Conservation (phyloP, 2,888 invertebrate genomes). For the Neocrepidodera transversa region DNA sequence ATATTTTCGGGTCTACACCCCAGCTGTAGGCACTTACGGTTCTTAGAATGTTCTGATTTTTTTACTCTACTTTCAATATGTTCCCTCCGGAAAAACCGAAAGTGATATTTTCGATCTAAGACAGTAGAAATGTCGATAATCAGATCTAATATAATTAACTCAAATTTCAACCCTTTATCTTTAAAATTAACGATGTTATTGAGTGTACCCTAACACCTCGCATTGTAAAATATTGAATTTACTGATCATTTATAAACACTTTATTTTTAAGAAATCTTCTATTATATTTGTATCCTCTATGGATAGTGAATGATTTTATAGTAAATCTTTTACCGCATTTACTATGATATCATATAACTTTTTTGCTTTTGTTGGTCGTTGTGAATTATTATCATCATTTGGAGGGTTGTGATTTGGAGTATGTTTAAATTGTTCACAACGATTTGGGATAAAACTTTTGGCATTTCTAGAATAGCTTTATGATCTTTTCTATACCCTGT, state of each 20-base stretch:
- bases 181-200: too few relatives aligned
- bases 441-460: background rate
- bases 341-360: background rate
- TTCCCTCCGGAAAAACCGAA: too few relatives aligned
- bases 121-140: too few relatives aligned
- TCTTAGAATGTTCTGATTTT: too few relatives aligned
- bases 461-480: background rate
- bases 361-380: background rate
- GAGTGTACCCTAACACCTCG: too few relatives aligned
- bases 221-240: conserved; percentile 2
- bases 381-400: background rate
- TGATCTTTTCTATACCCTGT: background rate
- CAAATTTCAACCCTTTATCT: too few relatives aligned
- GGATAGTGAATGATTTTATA: background rate
- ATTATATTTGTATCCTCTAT: background rate
- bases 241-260: background rate
- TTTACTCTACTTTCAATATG: too few relatives aligned
- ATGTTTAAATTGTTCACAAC: background rate
- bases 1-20: too few relatives aligned
- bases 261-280: background rate
- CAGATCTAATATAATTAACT: too few relatives aligned
- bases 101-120: too few relatives aligned
- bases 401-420: background rate
- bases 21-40: too few relatives aligned
- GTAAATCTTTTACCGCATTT: background rate